Evolutionary conservation across 2,113 vertebrate genomes (phyloP).

Genomic region (Chaetodon trifascialis): DNA sequence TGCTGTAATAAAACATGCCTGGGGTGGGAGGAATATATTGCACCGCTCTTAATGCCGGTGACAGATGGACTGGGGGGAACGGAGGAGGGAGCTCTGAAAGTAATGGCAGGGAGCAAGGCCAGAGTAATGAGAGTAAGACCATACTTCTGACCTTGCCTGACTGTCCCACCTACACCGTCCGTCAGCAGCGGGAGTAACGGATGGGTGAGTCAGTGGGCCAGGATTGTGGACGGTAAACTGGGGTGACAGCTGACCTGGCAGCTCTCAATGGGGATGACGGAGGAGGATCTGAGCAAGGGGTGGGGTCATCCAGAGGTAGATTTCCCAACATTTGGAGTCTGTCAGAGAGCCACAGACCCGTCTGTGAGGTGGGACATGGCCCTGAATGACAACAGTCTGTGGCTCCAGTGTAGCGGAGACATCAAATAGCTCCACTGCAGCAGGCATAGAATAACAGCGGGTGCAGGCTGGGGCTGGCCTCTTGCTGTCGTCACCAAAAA

Average conservation of each 20-base stretch:
- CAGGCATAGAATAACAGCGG: constrained; percentile 23
- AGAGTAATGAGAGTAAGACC: constrained; percentile 68
- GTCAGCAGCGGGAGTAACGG: constrained; percentile 58
- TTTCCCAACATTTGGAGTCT: constrained; percentile 58
- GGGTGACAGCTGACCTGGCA: constrained; percentile 77
- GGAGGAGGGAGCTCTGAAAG: constrained; percentile 48
- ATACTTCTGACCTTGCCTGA: constrained; percentile 68
- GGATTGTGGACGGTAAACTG: constrained; percentile 61
- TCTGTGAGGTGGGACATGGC: constrained; percentile 47
- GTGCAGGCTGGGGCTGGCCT: not conserved
- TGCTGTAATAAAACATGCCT: constrained; percentile 58
- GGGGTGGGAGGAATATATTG: constrained; percentile 54
- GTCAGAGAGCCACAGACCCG: constrained; percentile 46
- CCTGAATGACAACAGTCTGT: constrained; percentile 57
- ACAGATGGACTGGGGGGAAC: constrained; percentile 60
- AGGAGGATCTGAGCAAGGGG: constrained; percentile 47
- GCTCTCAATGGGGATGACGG: constrained; percentile 55
- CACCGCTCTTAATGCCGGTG: constrained; percentile 53
- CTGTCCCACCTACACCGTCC: constrained; percentile 61
- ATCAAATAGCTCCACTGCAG: constrained; percentile 37
- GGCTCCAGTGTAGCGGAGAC: constrained; percentile 18
- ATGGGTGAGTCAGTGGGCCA: constrained; percentile 63
- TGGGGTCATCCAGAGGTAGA: constrained; percentile 73
- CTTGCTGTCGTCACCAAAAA: not conserved
- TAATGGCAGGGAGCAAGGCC: constrained; percentile 70